Base-by-base conservation (phyloP, 2,888 invertebrate genomes). In the Hyalella azteca region DNA sequence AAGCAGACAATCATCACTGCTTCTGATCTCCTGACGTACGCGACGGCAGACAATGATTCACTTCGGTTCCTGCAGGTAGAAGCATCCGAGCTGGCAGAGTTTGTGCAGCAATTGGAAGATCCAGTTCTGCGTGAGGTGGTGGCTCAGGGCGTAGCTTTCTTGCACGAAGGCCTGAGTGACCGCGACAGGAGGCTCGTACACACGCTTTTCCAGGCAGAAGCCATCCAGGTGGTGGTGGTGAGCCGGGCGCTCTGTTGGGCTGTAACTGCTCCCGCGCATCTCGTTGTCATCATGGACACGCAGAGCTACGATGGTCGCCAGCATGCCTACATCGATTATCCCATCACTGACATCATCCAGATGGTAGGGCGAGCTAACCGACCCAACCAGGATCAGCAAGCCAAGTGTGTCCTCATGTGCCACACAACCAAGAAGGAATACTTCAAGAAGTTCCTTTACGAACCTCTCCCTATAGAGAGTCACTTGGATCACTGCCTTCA, bases 361-460 rank as follows among this genome's bases (percentile, higher is more conserved):
- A 99, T 99, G 98, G 92, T 98, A 59, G 98, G 98, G 0, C 91
- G 96, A 76, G 98, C 98, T 0, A 98, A 98, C 88, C 90, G 98
- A 2, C 97, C 98, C 0, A 89, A 93, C 9, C 92, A 94, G 81
- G 98, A 98, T 88, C 93, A 95, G 29, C 96, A 97, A 87, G 94
- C 97, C 45, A 94, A 97, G 86, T 97, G 97, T 85, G 96, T 98
- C 13, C 91, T 99, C 4, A 93, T 99, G 91, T 99, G 99, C 88
- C 98, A 97, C 86, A 94, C 93, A 79, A 96, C 97, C 13, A 99
- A 98, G 89, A 98, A 98, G 89, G 97, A 98, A 86, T 98, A 97
- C 91, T 98, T 96, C 90, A 96, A 97, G 87, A 99, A 99, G 88
- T 95, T 99, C 88, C 90, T 99, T 77, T 86, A 85, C 78, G 86